Evolutionary conservation across 92 coral and sea anemone genomes (phyloP).

Genomic region (Bergia sp.): DNA sequence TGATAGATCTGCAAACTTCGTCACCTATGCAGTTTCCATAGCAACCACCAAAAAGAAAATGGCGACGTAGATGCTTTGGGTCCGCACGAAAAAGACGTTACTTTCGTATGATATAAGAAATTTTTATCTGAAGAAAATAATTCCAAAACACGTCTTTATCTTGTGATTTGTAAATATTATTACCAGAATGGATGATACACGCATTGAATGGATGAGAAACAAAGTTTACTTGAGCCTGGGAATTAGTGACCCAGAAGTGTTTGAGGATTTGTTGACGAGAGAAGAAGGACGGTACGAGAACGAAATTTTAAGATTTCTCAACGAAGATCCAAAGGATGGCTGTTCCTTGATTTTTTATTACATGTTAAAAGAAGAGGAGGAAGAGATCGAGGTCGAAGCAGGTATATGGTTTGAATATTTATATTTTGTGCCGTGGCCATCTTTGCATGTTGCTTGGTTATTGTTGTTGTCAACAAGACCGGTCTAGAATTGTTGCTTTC

Average conservation of each 20-base stretch:
- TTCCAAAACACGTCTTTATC: neutral
- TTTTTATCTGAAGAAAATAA: neutral
- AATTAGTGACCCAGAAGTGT: constrained; percentile 94
- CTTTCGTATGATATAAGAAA: neutral
- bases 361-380: constrained; percentile 92
- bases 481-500: too few species aligned
- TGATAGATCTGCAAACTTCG: neutral
- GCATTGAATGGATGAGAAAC: constrained; percentile 98
- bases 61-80: constrained; percentile 11
- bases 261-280: constrained; percentile 92
- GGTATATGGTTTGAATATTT: constrained; percentile 61
- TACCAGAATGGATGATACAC: constrained; percentile 86
- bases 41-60: constrained; percentile 39
- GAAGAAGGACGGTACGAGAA: constrained; percentile 91
- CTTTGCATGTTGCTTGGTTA: neutral
- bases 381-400: constrained; percentile 98
- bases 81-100: constrained; percentile 1
- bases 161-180: neutral
- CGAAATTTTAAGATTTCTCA: constrained; percentile 88
- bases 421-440: constrained; percentile 6
- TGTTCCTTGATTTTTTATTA: constrained; percentile 89
- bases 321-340: constrained; percentile 96
- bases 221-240: constrained; percentile 90
- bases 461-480: too few species aligned
- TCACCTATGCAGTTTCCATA: constrained; percentile 29